Conservation (phyloP, 37 sponge, comb jelly and placozoan genomes). For the Ianthella basta region DNA sequence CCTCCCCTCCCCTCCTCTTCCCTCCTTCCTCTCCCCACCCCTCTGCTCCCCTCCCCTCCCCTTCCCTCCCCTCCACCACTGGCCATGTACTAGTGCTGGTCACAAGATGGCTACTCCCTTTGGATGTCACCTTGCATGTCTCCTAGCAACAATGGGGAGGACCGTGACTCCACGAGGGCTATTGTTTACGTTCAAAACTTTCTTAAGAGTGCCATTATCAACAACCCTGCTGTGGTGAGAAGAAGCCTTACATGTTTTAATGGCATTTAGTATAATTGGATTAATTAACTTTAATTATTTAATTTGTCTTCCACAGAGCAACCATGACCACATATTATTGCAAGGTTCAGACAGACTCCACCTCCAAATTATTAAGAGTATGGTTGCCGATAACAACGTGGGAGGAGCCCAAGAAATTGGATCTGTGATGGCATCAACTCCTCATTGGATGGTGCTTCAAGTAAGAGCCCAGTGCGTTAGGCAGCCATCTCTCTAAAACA, state of each 20-base stretch:
- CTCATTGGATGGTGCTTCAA: slow-evolving; percentile 76
- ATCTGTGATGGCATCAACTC: slow-evolving; percentile 36
- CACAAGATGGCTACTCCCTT: slow-evolving; percentile 63
- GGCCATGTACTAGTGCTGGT: slow-evolving; percentile 68
- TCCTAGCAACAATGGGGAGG: neutral
- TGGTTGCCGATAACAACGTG: slow-evolving; percentile 33
- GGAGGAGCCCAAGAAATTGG: slow-evolving; percentile 2
- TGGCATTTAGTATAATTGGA: too few species aligned
- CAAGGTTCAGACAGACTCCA: slow-evolving; percentile 71
- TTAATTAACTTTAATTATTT: neutral
- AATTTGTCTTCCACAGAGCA: slow-evolving; percentile 37
- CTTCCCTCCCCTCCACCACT: neutral
- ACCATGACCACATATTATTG: slow-evolving; percentile 72
- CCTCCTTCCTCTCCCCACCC: neutral
- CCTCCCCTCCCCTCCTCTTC: too few species aligned
- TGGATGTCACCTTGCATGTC: slow-evolving; percentile 60
- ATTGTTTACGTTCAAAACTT: slow-evolving; percentile 53
- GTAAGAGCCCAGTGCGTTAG: neutral
- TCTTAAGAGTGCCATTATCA: slow-evolving; percentile 72
- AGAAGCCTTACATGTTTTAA: too few species aligned
- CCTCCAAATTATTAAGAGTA: slow-evolving; percentile 37
- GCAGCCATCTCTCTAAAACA: neutral
- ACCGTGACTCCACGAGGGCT: neutral
- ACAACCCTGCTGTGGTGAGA: slow-evolving; percentile 76
- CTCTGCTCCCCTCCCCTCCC: neutral